A percentile compares a stretch with the other conserved stretches of the same genome.
These are phyloP conservation scores for Silurus lanzhouensis DNA, from an alignment of 2,797 vertebrate genomes.

Conservation along the genomic window DNA sequence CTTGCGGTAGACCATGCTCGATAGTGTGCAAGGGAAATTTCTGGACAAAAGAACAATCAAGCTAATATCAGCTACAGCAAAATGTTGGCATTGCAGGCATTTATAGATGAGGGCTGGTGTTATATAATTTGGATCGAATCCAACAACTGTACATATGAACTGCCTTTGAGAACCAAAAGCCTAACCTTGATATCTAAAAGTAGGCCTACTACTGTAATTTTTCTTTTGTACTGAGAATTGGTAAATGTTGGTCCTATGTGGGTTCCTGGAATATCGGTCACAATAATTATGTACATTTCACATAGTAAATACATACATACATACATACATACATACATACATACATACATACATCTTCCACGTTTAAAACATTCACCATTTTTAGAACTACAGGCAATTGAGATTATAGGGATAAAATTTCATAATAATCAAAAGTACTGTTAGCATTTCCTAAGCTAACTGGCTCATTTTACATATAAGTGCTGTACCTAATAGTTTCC, in stretches of 20 bases:
- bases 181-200: neutral
- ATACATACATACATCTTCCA: no score
- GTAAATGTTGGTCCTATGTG: neutral
- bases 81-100: neutral
- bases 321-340: no score
- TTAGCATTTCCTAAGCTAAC: neutral
- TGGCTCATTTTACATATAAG: neutral
- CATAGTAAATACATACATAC: no score
- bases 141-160: neutral
- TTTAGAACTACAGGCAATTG: no score
- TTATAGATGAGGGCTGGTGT: no score
- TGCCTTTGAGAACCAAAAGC: neutral
- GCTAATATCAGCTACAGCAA: neutral
- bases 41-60: neutral
- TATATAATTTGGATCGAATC: neutral
- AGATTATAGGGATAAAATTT: no score
- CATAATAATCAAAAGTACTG: neutral
- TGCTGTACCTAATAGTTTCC: neutral
- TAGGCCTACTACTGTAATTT: neutral
- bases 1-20: neutral
- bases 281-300: no score
- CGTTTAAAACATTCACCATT: no score
- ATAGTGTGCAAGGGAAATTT: neutral
- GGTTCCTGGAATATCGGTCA: neutral
- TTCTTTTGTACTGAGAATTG: neutral